Evolutionary conservation across 2,888 invertebrate species (phyloP).

Genomic region (Cecidostiba fungosa): DNA sequence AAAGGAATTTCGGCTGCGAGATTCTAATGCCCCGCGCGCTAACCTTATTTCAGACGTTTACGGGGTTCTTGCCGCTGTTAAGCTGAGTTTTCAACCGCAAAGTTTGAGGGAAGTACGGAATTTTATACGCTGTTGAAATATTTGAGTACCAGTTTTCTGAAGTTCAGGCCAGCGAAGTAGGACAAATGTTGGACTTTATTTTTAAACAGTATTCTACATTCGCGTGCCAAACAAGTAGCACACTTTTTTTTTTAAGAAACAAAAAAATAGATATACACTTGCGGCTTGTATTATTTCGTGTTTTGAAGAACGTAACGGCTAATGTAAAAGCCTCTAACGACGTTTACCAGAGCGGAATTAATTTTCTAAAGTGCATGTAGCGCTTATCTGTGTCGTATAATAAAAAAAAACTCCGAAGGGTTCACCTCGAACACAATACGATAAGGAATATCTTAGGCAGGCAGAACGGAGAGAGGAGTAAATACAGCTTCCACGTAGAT

Average conservation of each 20-base stretch:
- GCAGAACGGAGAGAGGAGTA: neutral
- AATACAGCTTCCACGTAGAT: neutral
- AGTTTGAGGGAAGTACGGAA: neutral
- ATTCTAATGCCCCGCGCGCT: neutral
- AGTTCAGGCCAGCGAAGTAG: neutral
- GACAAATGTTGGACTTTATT: neutral
- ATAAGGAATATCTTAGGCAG: neutral
- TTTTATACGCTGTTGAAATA: neutral
- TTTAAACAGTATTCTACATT: neutral
- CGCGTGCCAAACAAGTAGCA: neutral
- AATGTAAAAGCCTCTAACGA: constrained; percentile 12
- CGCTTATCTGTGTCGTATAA: neutral
- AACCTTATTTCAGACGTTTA: neutral
- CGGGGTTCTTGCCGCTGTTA: neutral
- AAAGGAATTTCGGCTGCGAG: constrained; percentile 51
- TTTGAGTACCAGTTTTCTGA: neutral
- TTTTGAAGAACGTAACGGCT: constrained; percentile 10
- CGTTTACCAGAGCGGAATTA: constrained; percentile 11
- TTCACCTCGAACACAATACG: neutral
- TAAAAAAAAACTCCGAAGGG: neutral
- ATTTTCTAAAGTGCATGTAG: constrained; percentile 34
- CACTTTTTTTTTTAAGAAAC: neutral
- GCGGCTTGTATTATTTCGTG: neutral
- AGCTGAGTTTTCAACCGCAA: neutral
- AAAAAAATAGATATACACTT: neutral